phyloP scores from a whole-genome alignment of 2,888 invertebrate species.

The Strigamia transsilvanica region DNA sequence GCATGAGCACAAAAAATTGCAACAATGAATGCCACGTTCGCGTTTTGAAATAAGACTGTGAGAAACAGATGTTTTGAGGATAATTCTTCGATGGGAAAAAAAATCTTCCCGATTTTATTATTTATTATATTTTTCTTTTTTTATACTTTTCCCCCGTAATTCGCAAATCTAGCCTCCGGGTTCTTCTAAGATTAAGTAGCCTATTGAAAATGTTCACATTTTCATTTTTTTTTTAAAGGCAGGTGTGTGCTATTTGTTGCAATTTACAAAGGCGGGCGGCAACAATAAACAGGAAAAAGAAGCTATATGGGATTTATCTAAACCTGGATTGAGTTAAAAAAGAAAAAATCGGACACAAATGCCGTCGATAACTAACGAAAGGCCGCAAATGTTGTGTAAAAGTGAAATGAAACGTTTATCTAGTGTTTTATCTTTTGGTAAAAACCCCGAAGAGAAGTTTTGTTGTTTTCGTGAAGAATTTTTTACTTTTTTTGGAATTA shows the following conservation, averaged over 20 bases:
- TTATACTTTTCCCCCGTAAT: conserved; percentile 3
- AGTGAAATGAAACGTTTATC: too few relatives aligned
- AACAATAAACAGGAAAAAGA: conserved; percentile 35
- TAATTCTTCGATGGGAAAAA: conserved; percentile 26
- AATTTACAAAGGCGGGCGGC: background rate
- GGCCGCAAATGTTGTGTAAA: too few relatives aligned
- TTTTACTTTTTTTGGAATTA: too few relatives aligned
- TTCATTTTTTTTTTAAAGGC: conserved; percentile 10
- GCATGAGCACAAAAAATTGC: background rate
- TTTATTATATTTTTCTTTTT: background rate
- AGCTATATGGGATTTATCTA: background rate
- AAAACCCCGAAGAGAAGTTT: too few relatives aligned
- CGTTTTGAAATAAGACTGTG: background rate
- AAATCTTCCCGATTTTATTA: conserved; percentile 1
- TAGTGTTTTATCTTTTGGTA: too few relatives aligned
- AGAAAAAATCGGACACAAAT: background rate
- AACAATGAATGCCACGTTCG: conserved; percentile 23
- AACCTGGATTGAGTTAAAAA: background rate
- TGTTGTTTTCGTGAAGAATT: too few relatives aligned
- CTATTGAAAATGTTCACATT: conserved; percentile 11
- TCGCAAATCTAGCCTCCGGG: background rate
- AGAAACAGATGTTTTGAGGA: conserved; percentile 29
- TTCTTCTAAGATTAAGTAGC: background rate
- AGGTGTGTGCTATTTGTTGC: background rate
- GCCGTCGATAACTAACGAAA: too few relatives aligned